phyloP scores from a whole-genome alignment of 92 coral and sea anemone species.

The Zoanthus solanderi region DNA sequence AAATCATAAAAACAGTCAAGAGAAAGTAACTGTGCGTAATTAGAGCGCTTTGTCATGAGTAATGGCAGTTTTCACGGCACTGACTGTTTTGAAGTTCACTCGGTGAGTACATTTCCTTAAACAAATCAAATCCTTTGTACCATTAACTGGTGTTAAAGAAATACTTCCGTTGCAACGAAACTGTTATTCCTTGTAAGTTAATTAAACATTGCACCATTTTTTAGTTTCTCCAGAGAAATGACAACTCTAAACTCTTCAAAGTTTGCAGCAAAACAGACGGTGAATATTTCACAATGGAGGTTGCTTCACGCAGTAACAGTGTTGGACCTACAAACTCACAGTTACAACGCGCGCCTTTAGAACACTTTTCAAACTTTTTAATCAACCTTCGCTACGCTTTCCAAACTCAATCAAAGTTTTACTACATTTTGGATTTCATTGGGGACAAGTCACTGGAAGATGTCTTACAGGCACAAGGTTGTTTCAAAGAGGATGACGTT shows the following conservation, averaged over 20 bases:
- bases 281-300: slow-evolving; percentile 81
- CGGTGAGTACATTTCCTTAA: slow-evolving; percentile 74
- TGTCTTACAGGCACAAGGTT: slow-evolving; percentile 43
- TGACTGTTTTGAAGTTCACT: slow-evolving; percentile 88
- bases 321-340: slow-evolving; percentile 61
- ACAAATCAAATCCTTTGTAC: neutral
- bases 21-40: neutral
- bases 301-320: slow-evolving; percentile 57
- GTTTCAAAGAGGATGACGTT: slow-evolving; percentile 62
- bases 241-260: slow-evolving; percentile 84
- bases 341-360: slow-evolving; percentile 62
- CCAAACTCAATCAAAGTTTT: slow-evolving; percentile 83
- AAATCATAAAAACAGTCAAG: neutral
- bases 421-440: slow-evolving; percentile 81
- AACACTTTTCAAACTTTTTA: slow-evolving; percentile 67
- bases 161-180: neutral
- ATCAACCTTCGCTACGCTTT: slow-evolving; percentile 83
- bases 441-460: slow-evolving; percentile 65
- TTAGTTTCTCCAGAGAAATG: slow-evolving; percentile 86
- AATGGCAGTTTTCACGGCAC: slow-evolving; percentile 76
- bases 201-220: neutral
- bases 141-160: neutral
- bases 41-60: slow-evolving; percentile 55
- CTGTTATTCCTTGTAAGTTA: neutral
- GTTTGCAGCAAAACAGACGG: slow-evolving; percentile 80